Conservation (phyloP, 2,113 vertebrate species). For the Thymallus thymallus region DNA sequence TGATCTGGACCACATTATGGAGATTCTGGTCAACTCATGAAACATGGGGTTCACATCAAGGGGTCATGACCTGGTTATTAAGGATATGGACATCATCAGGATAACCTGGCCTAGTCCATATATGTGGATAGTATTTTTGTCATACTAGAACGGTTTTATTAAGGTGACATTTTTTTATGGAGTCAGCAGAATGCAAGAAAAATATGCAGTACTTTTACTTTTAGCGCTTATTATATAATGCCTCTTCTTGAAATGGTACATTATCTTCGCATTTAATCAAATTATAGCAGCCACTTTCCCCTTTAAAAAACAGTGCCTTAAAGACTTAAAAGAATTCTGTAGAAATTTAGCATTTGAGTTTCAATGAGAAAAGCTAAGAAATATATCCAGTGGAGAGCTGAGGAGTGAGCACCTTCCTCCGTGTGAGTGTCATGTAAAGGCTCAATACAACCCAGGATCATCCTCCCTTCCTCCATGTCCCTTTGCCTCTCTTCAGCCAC, state of each 20-base stretch:
- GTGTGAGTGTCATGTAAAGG: background rate
- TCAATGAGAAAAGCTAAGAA: background rate
- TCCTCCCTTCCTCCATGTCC: background rate
- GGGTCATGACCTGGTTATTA: too few relatives aligned
- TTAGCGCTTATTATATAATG: too few relatives aligned
- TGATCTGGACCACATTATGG: slow-evolving; percentile 88
- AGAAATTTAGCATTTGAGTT: background rate
- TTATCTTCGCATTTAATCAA: too few relatives aligned
- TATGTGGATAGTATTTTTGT: slow-evolving; percentile 16
- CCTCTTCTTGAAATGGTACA: too few relatives aligned
- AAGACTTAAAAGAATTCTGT: too few relatives aligned
- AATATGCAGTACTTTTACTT: too few relatives aligned
- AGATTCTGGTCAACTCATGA: slow-evolving; percentile 58
- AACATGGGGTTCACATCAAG: too few relatives aligned
- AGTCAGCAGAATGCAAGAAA: too few relatives aligned
- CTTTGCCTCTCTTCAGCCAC: background rate
- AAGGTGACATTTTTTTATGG: background rate
- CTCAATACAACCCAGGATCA: background rate
- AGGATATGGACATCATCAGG: slow-evolving; percentile 1
- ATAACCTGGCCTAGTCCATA: slow-evolving; percentile 14
- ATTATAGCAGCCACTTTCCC: too few relatives aligned
- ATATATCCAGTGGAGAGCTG: background rate
- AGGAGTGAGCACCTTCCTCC: background rate
- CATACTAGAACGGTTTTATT: slow-evolving; percentile 17
- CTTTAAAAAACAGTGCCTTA: too few relatives aligned